These are phyloP conservation scores for Diglossa cyanea DNA, from an alignment of 2,797 vertebrate genomes.

Conservation along the genomic window DNA sequence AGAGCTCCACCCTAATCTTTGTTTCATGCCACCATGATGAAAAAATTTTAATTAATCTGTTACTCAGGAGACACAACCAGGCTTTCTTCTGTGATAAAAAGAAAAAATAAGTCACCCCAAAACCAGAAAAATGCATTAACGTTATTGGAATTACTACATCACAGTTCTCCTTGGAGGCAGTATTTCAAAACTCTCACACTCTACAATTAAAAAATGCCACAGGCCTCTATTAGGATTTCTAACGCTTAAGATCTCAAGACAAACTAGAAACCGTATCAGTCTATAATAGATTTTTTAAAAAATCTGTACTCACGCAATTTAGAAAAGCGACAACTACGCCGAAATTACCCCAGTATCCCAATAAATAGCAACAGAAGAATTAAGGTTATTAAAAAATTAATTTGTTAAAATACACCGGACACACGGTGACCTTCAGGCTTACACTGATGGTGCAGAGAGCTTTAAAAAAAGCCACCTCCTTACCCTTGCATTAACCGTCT, in stretches of 20 bases:
- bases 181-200: not conserved
- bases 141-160: not conserved
- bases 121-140: not conserved
- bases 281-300: not conserved
- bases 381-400: accelerated
- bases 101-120: not conserved
- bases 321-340: not conserved
- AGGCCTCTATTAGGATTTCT: not conserved
- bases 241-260: not conserved
- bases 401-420: not conserved
- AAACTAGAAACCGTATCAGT: not conserved
- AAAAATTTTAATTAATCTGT: not conserved
- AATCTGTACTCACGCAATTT: accelerated
- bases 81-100: not conserved
- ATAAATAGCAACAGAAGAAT: accelerated
- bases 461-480: not conserved
- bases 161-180: not conserved
- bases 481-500: not conserved
- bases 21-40: not conserved
- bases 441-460: not conserved
- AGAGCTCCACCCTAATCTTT: not conserved
- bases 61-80: not conserved
- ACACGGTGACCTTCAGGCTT: not conserved
- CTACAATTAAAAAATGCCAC: not conserved
- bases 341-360: not conserved